phyloP scores from a whole-genome alignment of 2,113 vertebrate genomes.

The Neodontobutis hainanensis region DNA sequence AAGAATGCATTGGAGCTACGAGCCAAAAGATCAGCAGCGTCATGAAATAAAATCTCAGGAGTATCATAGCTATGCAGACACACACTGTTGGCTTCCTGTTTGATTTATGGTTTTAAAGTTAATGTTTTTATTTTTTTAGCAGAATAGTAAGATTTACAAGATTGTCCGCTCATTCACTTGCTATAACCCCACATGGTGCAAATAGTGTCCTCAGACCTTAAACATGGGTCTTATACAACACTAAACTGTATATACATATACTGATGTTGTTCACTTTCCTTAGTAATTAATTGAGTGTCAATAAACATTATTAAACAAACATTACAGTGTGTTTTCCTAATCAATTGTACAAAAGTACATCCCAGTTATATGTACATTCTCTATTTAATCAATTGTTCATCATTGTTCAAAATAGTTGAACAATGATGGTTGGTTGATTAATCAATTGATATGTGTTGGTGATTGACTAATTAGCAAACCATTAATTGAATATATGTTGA shows the following conservation, averaged over 20 bases:
- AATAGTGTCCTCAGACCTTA: background rate
- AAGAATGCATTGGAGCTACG: constrained; percentile 34
- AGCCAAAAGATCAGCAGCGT: constrained; percentile 16
- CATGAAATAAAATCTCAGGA: background rate
- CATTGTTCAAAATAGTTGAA: no score
- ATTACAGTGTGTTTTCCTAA: background rate
- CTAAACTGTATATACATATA: background rate
- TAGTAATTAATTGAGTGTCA: background rate
- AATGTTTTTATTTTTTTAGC: background rate
- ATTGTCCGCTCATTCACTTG: no score
- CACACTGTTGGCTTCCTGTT: background rate
- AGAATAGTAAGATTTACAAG: no score
- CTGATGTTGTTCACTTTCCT: no score
- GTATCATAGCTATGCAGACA: background rate
- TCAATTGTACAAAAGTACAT: no score
- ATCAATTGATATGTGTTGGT: no score
- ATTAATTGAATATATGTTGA: no score
- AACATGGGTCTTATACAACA: background rate
- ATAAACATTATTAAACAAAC: background rate
- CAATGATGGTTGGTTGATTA: no score
- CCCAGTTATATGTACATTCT: no score
- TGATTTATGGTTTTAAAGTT: background rate
- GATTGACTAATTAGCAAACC: no score
- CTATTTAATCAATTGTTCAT: no score
- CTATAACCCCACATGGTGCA: no score